A percentile compares a stretch with the other conserved stretches of the same genome.
phyloP scores from a whole-genome alignment of 1,140 invertebrate genomes.

The Phenacoccus solenopsis region DNA sequence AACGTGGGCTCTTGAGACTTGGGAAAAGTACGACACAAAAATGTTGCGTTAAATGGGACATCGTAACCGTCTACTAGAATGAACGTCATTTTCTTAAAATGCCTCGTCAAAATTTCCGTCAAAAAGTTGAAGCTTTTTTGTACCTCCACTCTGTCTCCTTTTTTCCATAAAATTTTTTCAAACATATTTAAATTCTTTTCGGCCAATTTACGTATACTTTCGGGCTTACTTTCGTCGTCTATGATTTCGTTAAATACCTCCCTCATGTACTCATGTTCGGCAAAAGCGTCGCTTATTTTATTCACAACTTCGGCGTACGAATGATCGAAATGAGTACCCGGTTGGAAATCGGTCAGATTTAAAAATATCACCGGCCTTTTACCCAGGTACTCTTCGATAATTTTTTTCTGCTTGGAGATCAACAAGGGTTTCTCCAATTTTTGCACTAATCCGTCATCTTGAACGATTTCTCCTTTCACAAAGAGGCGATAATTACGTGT shows the following conservation, averaged over 20 bases:
- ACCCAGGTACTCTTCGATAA: not conserved
- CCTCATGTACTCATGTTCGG: not conserved
- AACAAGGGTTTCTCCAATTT: not conserved
- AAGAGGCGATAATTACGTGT: not conserved
- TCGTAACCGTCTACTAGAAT: not conserved
- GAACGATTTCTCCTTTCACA: not conserved
- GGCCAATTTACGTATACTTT: not conserved
- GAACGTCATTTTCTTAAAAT: not conserved
- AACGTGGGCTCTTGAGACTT: too few species aligned
- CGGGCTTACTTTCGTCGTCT: not conserved
- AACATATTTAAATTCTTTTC: not conserved
- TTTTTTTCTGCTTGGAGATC: not conserved
- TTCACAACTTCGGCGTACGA: not conserved
- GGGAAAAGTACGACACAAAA: too few species aligned
- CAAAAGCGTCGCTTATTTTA: not conserved
- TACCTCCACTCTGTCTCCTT: not conserved
- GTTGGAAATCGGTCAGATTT: not conserved
- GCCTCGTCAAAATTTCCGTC: not conserved
- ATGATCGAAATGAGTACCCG: not conserved
- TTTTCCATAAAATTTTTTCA: not conserved
- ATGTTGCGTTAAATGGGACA: too few species aligned
- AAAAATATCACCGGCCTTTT: not conserved
- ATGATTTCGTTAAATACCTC: not conserved
- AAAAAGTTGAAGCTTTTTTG: not conserved
- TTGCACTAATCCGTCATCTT: not conserved